Evolutionary conservation across 2,797 vertebrate species (phyloP).

Genomic region (Megalops cyprinoides): DNA sequence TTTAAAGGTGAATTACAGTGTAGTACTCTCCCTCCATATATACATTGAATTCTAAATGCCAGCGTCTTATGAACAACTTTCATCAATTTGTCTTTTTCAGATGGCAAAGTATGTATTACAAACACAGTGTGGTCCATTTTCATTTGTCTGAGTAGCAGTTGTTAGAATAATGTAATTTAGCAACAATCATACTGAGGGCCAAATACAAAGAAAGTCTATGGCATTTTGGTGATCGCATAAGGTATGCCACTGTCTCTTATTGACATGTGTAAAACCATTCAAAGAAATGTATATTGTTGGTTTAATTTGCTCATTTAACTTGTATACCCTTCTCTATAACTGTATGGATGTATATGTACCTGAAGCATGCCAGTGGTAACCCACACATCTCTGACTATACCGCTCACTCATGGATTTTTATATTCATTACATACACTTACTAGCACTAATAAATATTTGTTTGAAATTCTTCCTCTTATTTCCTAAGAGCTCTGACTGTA

Average conservation of each 20-base stretch:
- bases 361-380: neutral
- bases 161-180: neutral
- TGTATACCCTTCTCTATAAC: neutral
- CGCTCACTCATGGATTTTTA: constrained; percentile 18
- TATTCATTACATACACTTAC: constrained; percentile 15
- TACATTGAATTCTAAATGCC: neutral
- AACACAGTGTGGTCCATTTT: neutral
- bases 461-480: neutral
- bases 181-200: neutral
- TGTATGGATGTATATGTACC: neutral
- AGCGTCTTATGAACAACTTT: neutral
- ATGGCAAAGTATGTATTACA: neutral
- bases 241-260: too few relatives aligned
- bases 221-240: neutral
- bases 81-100: neutral
- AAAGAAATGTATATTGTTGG: constrained; percentile 3
- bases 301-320: neutral
- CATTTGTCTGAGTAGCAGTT: neutral
- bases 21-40: neutral
- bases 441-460: constrained; percentile 10
- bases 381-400: neutral
- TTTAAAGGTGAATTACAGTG: neutral
- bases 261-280: neutral
- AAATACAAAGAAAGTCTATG: neutral
- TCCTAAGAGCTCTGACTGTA: neutral